Evolutionary conservation across 2,797 vertebrate genomes (phyloP).

Genomic region (Pseudopleuronectes americanus): DNA sequence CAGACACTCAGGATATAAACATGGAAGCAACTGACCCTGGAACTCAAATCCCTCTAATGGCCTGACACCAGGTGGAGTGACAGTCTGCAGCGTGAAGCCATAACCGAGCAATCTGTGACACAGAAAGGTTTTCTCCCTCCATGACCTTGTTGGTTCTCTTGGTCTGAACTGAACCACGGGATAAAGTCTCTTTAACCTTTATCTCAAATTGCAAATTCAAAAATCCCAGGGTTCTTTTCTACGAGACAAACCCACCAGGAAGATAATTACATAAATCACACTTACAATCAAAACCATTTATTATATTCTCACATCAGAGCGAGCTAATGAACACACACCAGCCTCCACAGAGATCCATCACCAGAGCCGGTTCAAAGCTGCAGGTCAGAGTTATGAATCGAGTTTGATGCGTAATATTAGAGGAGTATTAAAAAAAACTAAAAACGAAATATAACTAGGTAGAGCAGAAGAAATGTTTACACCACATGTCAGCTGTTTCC

Average conservation of each 20-base stretch:
- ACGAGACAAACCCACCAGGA: slow-evolving; percentile 3
- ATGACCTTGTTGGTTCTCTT: slow-evolving; percentile 8
- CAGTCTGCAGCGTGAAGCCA: too few species aligned
- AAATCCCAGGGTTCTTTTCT: neutral
- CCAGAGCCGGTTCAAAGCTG: slow-evolving; percentile 53
- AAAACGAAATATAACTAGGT: neutral
- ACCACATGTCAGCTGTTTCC: neutral
- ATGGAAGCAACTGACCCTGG: neutral
- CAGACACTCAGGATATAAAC: neutral
- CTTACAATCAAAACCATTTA: slow-evolving; percentile 26
- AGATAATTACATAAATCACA: slow-evolving; percentile 47
- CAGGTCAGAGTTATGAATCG: slow-evolving; percentile 37
- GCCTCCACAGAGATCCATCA: slow-evolving; percentile 44
- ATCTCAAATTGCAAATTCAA: neutral
- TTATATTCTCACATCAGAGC: slow-evolving; percentile 30
- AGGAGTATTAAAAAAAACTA: neutral
- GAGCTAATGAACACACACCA: slow-evolving; percentile 32
- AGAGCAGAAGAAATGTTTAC: neutral
- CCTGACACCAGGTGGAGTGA: too few species aligned
- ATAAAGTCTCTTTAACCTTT: neutral
- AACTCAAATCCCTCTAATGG: neutral
- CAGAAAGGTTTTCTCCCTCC: too few species aligned
- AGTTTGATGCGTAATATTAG: slow-evolving; percentile 40
- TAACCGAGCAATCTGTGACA: too few species aligned
- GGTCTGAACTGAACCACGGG: neutral